phyloP scores from a whole-genome alignment of 2,888 invertebrate genomes.

The Cryptosula pallasiana region DNA sequence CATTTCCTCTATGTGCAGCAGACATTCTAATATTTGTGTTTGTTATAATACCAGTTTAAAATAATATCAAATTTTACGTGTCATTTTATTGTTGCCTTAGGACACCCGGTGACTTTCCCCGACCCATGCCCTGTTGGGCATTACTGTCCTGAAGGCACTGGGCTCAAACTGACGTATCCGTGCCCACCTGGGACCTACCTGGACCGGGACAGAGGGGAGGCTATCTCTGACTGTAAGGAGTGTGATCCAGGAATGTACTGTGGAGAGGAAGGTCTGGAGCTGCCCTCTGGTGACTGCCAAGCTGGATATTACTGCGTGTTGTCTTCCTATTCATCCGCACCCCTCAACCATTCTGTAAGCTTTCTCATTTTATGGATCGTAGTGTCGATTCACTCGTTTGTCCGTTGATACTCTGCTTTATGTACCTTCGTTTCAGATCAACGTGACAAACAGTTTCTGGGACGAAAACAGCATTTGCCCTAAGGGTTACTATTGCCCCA shows the following conservation, averaged over 20 bases:
- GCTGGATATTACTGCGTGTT: constrained; percentile 45
- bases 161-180: constrained; percentile 36
- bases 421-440: constrained; percentile 3
- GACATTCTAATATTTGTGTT: too few relatives aligned
- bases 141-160: constrained; percentile 46
- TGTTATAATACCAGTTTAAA: too few relatives aligned
- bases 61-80: too few relatives aligned
- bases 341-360: constrained; percentile 32
- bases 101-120: constrained; percentile 40
- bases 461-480: constrained; percentile 49
- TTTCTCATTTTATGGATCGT: too few relatives aligned
- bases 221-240: constrained; percentile 36
- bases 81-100: too few relatives aligned
- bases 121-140: constrained; percentile 43
- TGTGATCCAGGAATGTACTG: constrained; percentile 41
- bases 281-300: constrained; percentile 41
- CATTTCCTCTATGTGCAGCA: too few relatives aligned
- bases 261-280: constrained; percentile 36
- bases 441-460: constrained; percentile 28
- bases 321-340: constrained; percentile 34
- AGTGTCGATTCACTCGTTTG: too few relatives aligned
- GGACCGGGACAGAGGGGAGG: constrained; percentile 33
- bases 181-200: constrained; percentile 46
- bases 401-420: background rate
- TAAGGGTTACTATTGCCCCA: constrained; percentile 46